Percentiles rank a stretch among this genome's conserved stretches.
These are phyloP conservation scores for Saimiri boliviensis DNA, from an alignment of 2,113 vertebrate species.

Conservation along the genomic window DNA sequence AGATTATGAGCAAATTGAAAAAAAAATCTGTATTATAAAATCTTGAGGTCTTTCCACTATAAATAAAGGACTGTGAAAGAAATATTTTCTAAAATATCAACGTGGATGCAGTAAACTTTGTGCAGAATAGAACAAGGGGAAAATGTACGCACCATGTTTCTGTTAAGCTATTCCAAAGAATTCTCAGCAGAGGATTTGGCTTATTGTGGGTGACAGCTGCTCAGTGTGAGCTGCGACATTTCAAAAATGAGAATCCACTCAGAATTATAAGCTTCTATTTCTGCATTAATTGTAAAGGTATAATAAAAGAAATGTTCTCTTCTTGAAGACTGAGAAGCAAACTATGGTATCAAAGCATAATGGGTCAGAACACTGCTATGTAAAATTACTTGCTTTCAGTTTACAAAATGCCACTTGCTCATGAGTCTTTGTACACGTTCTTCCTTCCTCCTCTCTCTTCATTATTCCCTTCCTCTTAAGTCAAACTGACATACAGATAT, in stretches of 20 bases:
- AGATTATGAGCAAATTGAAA: neutral
- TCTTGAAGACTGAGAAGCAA: neutral
- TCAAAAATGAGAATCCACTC: conserved; percentile 50
- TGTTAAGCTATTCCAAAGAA: conserved; percentile 5
- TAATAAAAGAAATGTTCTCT: conserved; percentile 35
- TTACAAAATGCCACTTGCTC: neutral
- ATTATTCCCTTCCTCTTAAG: neutral
- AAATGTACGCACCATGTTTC: neutral
- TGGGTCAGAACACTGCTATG: neutral
- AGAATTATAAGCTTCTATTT: conserved; percentile 24
- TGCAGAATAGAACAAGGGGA: conserved; percentile 2
- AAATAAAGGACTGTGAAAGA: neutral
- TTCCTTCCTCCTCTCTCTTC: neutral
- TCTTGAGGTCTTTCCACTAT: neutral
- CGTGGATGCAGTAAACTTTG: neutral
- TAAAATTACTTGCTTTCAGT: neutral
- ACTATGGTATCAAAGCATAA: neutral
- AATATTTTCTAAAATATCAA: neutral
- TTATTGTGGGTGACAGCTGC: conserved; percentile 24
- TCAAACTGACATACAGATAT: neutral
- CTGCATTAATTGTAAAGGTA: conserved; percentile 46
- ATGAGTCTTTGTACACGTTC: neutral
- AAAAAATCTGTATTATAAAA: neutral
- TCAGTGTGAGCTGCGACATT: conserved; percentile 42
- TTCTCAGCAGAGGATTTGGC: conserved; percentile 6